Conservation (phyloP, 37 sponge, comb jelly and placozoan genomes). For the Cliona cf. orientalis region DNA sequence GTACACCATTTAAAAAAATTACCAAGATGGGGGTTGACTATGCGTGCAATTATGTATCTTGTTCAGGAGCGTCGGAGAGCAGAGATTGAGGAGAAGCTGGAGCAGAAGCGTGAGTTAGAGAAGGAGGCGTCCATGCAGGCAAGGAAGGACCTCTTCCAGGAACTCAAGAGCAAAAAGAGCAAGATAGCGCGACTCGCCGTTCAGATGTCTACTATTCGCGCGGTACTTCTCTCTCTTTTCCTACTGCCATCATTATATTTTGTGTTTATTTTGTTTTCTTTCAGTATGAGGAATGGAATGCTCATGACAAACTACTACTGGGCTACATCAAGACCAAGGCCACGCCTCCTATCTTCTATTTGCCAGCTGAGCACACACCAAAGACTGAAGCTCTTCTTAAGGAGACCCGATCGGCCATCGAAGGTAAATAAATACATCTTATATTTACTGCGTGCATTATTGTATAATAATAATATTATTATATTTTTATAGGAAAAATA, state of each 20-base stretch:
- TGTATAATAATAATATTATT: too few species aligned
- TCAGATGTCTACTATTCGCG: slow-evolving; percentile 48
- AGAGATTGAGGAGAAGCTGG: slow-evolving; percentile 79
- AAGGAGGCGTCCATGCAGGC: slow-evolving; percentile 54
- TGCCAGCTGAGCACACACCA: slow-evolving; percentile 60
- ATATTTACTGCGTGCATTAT: not conserved
- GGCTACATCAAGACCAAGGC: slow-evolving; percentile 71
- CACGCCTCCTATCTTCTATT: slow-evolving; percentile 64
- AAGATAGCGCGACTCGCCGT: slow-evolving; percentile 47
- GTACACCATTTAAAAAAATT: too few species aligned
- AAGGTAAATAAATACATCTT: slow-evolving; percentile 36
- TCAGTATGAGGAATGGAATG: slow-evolving; percentile 75
- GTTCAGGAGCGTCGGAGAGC: slow-evolving; percentile 67
- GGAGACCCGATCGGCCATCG: slow-evolving; percentile 21
- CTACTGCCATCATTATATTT: too few species aligned
- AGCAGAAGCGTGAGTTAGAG: slow-evolving; percentile 50
- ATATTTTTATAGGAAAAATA: slow-evolving; percentile 1
- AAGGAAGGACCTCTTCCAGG: slow-evolving; percentile 66
- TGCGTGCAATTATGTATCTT: not conserved
- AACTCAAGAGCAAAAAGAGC: slow-evolving; percentile 46
- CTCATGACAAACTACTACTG: slow-evolving; percentile 42
- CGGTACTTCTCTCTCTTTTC: too few species aligned
- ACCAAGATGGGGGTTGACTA: too few species aligned
- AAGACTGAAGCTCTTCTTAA: slow-evolving; percentile 37
- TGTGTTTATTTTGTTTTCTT: not conserved